Percentiles rank a stretch among this genome's conserved stretches.
These are phyloP conservation scores for Sitta europaea DNA, from an alignment of 2,113 vertebrate species.

Conservation along the genomic window DNA sequence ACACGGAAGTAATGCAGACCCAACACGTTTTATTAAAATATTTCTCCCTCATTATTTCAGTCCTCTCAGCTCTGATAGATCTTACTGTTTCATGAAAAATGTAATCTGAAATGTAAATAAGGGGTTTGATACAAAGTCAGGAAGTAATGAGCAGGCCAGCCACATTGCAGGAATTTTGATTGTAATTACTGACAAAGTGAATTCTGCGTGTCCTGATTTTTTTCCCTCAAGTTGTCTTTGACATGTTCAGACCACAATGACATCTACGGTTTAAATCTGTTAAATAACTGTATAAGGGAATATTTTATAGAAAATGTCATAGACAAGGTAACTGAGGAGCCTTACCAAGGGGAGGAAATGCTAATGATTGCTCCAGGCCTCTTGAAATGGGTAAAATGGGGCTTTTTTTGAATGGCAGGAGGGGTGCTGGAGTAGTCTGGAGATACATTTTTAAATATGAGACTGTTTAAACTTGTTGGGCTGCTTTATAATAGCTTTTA, in stretches of 20 bases:
- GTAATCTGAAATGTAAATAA: constrained; percentile 98
- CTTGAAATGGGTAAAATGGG: constrained; percentile 12
- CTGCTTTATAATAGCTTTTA: background rate
- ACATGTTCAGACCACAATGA: constrained; percentile 73
- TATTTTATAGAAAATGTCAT: constrained; percentile 61
- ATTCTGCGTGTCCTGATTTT: constrained; percentile 66
- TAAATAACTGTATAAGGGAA: constrained; percentile 71
- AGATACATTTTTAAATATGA: background rate
- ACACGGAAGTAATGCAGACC: constrained; percentile 77
- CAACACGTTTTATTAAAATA: constrained; percentile 82
- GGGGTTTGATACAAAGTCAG: constrained; percentile 84
- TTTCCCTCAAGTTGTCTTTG: constrained; percentile 76
- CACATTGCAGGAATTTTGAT: constrained; percentile 73
- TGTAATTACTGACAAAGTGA: constrained; percentile 88
- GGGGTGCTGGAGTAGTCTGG: background rate
- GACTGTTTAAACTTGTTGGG: background rate
- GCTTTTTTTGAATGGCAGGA: background rate
- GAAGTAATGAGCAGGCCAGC: constrained; percentile 85
- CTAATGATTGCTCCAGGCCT: constrained; percentile 53
- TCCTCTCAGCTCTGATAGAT: constrained; percentile 83
- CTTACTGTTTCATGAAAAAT: constrained; percentile 85
- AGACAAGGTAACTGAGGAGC: constrained; percentile 1
- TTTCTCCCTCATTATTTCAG: constrained; percentile 90
- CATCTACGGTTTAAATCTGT: constrained; percentile 81
- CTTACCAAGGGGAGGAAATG: background rate